A percentile compares a stretch with the other conserved stretches of the same genome.
Conservation (phyloP, 2,797 vertebrate species). For the Sebastes trivittatus region DNA sequence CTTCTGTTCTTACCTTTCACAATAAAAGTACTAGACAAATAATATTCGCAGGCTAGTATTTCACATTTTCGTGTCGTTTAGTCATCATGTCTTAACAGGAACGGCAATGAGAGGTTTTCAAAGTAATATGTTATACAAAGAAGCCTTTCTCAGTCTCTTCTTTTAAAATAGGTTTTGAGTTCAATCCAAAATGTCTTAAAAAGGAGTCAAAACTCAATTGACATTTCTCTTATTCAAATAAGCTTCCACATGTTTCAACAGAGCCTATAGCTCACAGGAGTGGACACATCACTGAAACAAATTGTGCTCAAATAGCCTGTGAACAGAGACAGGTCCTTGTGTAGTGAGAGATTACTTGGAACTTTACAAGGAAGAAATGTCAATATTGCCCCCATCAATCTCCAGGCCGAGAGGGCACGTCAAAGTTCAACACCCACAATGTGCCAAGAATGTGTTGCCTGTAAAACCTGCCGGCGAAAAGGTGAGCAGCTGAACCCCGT, state of each 20-base stretch:
- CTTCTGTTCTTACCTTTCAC: too few relatives aligned
- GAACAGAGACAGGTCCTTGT: slow-evolving; percentile 41
- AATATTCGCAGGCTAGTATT: too few relatives aligned
- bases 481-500: neutral
- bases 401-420: slow-evolving; percentile 32
- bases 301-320: slow-evolving; percentile 5
- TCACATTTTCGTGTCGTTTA: too few relatives aligned
- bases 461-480: slow-evolving; percentile 15
- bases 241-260: neutral
- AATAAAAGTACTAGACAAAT: too few relatives aligned
- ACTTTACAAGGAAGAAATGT: slow-evolving; percentile 55
- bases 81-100: neutral
- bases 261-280: neutral
- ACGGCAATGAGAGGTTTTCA: neutral
- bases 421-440: slow-evolving; percentile 41
- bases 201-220: neutral
- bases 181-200: neutral
- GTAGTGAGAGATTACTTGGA: slow-evolving; percentile 43
- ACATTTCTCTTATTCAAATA: neutral
- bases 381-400: slow-evolving; percentile 62
- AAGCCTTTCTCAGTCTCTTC: neutral
- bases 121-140: neutral
- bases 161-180: neutral
- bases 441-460: slow-evolving; percentile 50
- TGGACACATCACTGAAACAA: slow-evolving; percentile 22